Evolutionary conservation across 2,888 invertebrate genomes (phyloP).

Genomic region (Athrips mouffetella): DNA sequence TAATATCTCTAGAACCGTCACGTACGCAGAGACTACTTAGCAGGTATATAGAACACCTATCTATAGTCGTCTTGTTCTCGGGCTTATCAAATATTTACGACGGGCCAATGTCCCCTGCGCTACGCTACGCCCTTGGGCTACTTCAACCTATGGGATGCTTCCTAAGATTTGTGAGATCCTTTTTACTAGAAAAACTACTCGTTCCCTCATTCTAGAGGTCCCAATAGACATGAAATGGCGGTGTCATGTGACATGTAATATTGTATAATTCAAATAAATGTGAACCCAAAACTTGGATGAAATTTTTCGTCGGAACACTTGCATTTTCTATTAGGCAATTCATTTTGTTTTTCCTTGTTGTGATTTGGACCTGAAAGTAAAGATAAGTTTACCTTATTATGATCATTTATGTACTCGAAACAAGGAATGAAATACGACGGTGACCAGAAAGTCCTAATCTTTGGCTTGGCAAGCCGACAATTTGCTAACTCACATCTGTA

Average conservation of each 20-base stretch:
- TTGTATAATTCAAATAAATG: slow-evolving; percentile 1
- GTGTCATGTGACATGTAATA: slow-evolving; percentile 1
- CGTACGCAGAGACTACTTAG: background rate
- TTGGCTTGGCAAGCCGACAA: slow-evolving; percentile 11
- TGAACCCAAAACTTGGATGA: slow-evolving; percentile 2
- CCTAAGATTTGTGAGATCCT: slow-evolving; percentile 16
- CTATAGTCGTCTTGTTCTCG: slow-evolving; percentile 3
- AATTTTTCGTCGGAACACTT: background rate
- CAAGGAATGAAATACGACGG: background rate
- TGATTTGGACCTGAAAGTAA: no score
- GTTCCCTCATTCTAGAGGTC: slow-evolving; percentile 7
- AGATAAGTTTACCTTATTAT: background rate
- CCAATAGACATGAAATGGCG: slow-evolving; percentile 1
- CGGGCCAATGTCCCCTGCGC: slow-evolving; percentile 15
- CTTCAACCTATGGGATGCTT: slow-evolving; percentile 15
- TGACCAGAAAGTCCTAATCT: slow-evolving; percentile 15
- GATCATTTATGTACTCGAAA: background rate
- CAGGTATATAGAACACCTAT: background rate
- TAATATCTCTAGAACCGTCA: background rate
- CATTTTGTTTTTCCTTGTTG: background rate
- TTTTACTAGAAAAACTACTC: slow-evolving; percentile 14
- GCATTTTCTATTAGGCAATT: background rate
- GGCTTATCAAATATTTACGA: slow-evolving; percentile 20
- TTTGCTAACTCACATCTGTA: slow-evolving; percentile 7
- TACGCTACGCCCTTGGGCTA: slow-evolving; percentile 14